Percentiles rank a stretch among this genome's conserved stretches.
These are phyloP conservation scores for Hippoglossus stenolepis DNA, from an alignment of 2,113 vertebrate genomes.

Conservation along the genomic window DNA sequence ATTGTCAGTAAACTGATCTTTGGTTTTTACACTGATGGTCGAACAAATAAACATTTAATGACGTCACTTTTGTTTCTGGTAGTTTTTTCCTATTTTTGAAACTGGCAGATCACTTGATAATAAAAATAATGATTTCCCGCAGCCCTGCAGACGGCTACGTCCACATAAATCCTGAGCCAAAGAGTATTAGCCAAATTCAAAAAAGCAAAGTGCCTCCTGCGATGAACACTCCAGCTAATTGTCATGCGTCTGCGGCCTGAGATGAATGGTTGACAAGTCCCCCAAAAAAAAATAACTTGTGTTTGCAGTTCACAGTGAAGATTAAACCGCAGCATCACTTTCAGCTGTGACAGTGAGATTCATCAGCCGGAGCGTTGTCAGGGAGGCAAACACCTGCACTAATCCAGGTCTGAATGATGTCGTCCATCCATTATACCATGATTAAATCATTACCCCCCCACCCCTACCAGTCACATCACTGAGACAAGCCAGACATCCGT, in stretches of 20 bases:
- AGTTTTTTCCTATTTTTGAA: too few relatives aligned
- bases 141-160: background rate
- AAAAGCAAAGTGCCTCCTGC: constrained; percentile 11
- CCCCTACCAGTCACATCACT: constrained; percentile 44
- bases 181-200: constrained; percentile 1
- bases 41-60: too few relatives aligned
- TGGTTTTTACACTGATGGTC: too few relatives aligned
- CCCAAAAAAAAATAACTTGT: constrained; percentile 47
- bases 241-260: constrained; percentile 36
- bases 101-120: too few relatives aligned
- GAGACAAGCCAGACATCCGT: constrained; percentile 68
- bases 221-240: constrained; percentile 48
- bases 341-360: constrained; percentile 63
- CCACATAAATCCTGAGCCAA: background rate
- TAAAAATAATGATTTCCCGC: background rate
- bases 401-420: constrained; percentile 68
- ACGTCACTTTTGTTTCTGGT: too few relatives aligned
- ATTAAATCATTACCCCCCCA: constrained; percentile 68
- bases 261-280: constrained; percentile 49
- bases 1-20: too few relatives aligned
- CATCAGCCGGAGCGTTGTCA: constrained; percentile 64
- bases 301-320: constrained; percentile 53
- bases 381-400: constrained; percentile 69
- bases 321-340: constrained; percentile 61
- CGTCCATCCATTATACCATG: constrained; percentile 72